These are phyloP conservation scores for Morpho deidamia DNA, from an alignment of 2,888 invertebrate species.

Conservation along the genomic window DNA sequence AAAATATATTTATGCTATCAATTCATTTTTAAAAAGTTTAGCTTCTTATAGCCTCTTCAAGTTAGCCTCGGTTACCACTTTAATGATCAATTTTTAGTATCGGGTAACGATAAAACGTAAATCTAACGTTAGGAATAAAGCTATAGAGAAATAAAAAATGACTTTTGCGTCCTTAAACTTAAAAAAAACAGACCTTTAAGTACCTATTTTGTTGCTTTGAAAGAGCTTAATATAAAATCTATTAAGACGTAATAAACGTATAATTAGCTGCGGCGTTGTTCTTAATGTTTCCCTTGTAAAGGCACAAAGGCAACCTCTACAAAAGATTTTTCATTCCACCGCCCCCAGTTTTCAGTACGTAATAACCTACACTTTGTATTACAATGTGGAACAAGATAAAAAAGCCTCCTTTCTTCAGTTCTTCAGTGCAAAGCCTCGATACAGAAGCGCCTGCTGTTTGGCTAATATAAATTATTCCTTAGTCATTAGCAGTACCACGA, in stretches of 20 bases:
- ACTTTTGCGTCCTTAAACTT: too few species aligned
- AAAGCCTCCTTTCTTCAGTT: not conserved
- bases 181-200: too few species aligned
- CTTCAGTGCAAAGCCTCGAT: not conserved
- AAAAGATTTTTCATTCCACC: slow-evolving; percentile 14
- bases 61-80: too few species aligned
- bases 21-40: too few species aligned
- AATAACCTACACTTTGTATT: slow-evolving; percentile 11
- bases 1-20: too few species aligned
- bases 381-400: slow-evolving; percentile 1
- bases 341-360: slow-evolving; percentile 4
- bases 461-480: slow-evolving; percentile 1
- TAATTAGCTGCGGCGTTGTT: slow-evolving; percentile 9
- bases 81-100: too few species aligned
- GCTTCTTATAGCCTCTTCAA: too few species aligned
- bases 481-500: slow-evolving; percentile 1
- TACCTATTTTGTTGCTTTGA: not conserved
- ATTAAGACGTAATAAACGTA: slow-evolving; percentile 8
- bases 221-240: not conserved
- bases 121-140: too few species aligned
- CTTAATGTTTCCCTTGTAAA: slow-evolving; percentile 1
- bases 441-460: not conserved
- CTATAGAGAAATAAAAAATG: too few species aligned
- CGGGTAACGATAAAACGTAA: too few species aligned
- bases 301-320: slow-evolving; percentile 11